phyloP scores from a whole-genome alignment of 2,797 vertebrate genomes.

The Lates japonicus region DNA sequence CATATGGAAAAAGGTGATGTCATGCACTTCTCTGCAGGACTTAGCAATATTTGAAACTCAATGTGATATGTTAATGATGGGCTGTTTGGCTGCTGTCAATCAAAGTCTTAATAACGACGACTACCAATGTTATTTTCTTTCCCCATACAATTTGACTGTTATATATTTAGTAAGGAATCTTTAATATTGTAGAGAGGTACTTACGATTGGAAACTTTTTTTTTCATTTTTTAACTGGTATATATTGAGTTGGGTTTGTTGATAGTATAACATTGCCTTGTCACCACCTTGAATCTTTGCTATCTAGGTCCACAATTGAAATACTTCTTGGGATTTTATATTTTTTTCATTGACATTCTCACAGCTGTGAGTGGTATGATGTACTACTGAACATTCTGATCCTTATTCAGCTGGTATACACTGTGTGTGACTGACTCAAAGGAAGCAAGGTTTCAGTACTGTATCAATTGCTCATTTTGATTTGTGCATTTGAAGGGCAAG shows the following conservation, averaged over 20 bases:
- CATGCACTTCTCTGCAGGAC: not conserved
- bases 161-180: not conserved
- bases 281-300: not conserved
- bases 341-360: not conserved
- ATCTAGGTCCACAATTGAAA: not conserved
- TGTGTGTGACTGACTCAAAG: not conserved
- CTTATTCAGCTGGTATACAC: not conserved
- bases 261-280: not conserved
- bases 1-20: not conserved
- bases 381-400: not conserved
- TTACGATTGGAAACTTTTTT: not conserved
- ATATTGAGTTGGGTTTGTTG: not conserved
- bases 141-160: not conserved
- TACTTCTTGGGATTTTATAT: not conserved
- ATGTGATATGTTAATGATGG: not conserved
- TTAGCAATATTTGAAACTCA: not conserved
- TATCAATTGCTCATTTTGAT: slow-evolving; percentile 13
- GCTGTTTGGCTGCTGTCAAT: not conserved
- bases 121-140: not conserved
- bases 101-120: not conserved
- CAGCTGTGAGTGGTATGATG: not conserved
- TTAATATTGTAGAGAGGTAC: not conserved
- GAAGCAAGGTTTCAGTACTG: not conserved
- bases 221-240: not conserved
- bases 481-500: slow-evolving; percentile 1